phyloP scores from a whole-genome alignment of 2,797 vertebrate species.

The Petrocephalus schoutedeni region DNA sequence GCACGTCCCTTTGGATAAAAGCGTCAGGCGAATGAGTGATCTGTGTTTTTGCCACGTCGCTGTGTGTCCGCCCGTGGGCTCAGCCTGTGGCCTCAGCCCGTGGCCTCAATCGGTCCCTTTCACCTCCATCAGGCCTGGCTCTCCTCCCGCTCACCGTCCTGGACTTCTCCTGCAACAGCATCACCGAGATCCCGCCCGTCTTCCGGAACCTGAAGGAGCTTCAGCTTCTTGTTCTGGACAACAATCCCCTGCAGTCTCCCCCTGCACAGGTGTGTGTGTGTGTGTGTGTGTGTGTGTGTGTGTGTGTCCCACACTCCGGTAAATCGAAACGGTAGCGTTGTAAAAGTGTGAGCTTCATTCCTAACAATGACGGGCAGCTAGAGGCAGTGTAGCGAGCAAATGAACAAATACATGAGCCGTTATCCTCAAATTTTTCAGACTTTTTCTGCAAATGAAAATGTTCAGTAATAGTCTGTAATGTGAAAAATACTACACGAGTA shows the following conservation, averaged over 20 bases:
- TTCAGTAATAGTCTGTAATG: not conserved
- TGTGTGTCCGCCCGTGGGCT: conserved; percentile 19
- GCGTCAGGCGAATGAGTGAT: not conserved
- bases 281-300: conserved; percentile 32
- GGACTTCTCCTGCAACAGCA: conserved; percentile 98
- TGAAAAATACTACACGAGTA: not conserved
- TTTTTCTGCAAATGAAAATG: not conserved
- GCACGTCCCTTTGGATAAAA: not conserved
- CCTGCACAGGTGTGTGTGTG: conserved; percentile 81
- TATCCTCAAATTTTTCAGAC: not conserved
- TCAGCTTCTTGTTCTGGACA: conserved; percentile 90
- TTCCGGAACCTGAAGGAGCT: conserved; percentile 89
- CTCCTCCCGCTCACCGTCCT: conserved; percentile 88
- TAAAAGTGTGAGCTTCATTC: not conserved
- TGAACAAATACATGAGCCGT: not conserved
- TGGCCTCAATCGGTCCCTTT: not conserved
- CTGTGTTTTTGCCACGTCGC: not conserved
- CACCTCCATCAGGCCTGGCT: conserved; percentile 72
- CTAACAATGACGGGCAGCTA: not conserved
- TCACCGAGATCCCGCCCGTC: conserved; percentile 87
- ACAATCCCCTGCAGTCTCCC: conserved; percentile 96
- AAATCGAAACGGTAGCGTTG: not conserved
- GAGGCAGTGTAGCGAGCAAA: not conserved
- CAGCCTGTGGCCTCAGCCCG: too few species aligned
- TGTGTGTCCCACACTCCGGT: not conserved